Percentiles rank a stretch among this genome's conserved stretches.
Evolutionary conservation across 1,140 invertebrate species (phyloP).

Genomic region (Drosophila pallidifrons): DNA sequence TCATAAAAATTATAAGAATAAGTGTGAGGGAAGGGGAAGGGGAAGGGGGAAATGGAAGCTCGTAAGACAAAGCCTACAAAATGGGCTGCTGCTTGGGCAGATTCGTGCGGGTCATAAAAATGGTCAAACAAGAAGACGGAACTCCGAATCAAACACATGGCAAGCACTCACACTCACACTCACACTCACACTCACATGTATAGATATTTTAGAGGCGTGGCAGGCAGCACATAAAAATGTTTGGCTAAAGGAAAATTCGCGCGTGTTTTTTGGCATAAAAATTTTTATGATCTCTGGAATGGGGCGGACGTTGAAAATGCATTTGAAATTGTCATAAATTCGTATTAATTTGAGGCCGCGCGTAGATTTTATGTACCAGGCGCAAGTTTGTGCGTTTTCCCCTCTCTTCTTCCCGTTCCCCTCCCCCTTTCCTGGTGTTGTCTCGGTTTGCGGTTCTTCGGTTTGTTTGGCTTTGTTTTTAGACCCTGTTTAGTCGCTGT

Average conservation of each 20-base stretch:
- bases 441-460: slow-evolving; percentile 20
- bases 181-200: not conserved
- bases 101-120: slow-evolving; percentile 60
- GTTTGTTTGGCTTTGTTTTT: slow-evolving; percentile 58
- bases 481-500: slow-evolving; percentile 56
- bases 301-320: slow-evolving; percentile 51
- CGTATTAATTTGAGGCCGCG: slow-evolving; percentile 60
- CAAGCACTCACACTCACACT: not conserved
- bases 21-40: not conserved
- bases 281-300: slow-evolving; percentile 45
- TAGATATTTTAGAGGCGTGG: slow-evolving; percentile 47
- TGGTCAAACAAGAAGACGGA: slow-evolving; percentile 50
- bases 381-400: slow-evolving; percentile 6
- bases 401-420: no score
- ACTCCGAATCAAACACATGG: slow-evolving; percentile 46
- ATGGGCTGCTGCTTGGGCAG: slow-evolving; percentile 28
- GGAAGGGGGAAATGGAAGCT: slow-evolving; percentile 13
- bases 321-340: slow-evolving; percentile 69
- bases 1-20: slow-evolving; percentile 56
- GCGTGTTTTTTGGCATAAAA: slow-evolving; percentile 55
- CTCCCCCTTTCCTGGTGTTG: not conserved
- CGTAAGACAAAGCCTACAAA: slow-evolving; percentile 49
- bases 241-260: slow-evolving; percentile 46
- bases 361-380: slow-evolving; percentile 51
- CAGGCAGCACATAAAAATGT: slow-evolving; percentile 53